These are phyloP conservation scores for Alouatta caraya DNA, from an alignment of 2,797 vertebrate species.

Conservation along the genomic window DNA sequence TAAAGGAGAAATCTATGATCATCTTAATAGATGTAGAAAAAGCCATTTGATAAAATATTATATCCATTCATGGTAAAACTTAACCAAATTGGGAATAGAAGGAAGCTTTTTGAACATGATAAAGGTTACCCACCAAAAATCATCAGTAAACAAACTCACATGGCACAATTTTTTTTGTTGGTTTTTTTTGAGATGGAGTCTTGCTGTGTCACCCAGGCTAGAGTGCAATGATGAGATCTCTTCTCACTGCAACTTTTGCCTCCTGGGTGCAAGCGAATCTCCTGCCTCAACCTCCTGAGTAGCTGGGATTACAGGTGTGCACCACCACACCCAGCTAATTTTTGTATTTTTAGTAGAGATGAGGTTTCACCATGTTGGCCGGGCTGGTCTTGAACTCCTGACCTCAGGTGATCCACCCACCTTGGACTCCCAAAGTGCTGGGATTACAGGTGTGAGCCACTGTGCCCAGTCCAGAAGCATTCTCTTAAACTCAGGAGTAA, in stretches of 20 bases:
- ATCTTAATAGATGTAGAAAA: background rate
- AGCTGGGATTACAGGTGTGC: too few relatives aligned
- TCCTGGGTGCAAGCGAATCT: too few relatives aligned
- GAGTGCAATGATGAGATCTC: background rate
- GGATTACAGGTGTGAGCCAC: too few relatives aligned
- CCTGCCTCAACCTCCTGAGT: too few relatives aligned
- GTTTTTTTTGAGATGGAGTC: background rate
- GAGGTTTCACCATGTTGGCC: too few relatives aligned
- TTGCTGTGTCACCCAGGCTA: background rate
- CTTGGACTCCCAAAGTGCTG: too few relatives aligned
- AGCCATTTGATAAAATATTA: background rate
- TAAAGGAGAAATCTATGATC: background rate
- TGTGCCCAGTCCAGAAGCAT: background rate
- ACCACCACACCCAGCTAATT: too few relatives aligned
- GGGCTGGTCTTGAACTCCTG: too few relatives aligned
- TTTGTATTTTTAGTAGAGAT: too few relatives aligned
- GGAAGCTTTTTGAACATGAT: background rate
- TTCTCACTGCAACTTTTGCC: background rate
- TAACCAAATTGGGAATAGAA: background rate
- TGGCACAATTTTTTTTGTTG: background rate
- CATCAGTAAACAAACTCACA: background rate
- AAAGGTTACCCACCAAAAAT: background rate
- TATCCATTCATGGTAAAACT: background rate
- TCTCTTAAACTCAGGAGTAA: conserved; percentile 1
- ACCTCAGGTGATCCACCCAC: too few relatives aligned